phyloP scores from a whole-genome alignment of 2,113 vertebrate species.

The Pteronura brasiliensis region DNA sequence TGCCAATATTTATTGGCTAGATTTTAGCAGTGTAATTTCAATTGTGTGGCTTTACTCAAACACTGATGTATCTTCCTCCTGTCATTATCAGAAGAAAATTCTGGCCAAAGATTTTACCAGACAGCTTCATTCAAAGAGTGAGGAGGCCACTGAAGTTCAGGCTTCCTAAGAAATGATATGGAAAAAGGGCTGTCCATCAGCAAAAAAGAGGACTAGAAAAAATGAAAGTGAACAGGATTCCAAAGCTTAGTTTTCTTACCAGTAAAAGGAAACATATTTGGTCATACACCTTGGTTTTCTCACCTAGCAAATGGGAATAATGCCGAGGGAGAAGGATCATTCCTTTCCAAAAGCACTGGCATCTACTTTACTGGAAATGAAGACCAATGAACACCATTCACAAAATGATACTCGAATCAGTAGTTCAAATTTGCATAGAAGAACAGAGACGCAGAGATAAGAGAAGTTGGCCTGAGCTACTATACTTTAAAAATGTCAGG shows the following conservation, averaged over 20 bases:
- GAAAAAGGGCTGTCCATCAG: background rate
- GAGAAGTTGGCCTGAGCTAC: background rate
- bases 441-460: conserved; percentile 59
- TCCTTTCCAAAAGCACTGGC: background rate
- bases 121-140: conserved; percentile 1
- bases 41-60: background rate
- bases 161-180: background rate
- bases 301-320: conserved; percentile 45
- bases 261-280: conserved; percentile 12
- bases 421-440: conserved; percentile 6
- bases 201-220: background rate
- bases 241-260: conserved; percentile 9
- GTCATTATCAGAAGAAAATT: conserved; percentile 27
- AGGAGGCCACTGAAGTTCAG: background rate
- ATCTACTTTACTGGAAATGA: background rate
- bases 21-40: conserved; percentile 7
- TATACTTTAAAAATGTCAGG: conserved; percentile 44
- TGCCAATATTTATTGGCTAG: conserved; percentile 37
- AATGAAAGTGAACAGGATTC: background rate
- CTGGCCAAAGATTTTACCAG: conserved; percentile 17
- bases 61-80: background rate
- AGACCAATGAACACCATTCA: background rate
- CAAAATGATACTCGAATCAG: background rate
- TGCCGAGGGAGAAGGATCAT: background rate
- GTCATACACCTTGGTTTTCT: conserved; percentile 38